phyloP scores from a whole-genome alignment of 2,797 vertebrate species.

The Sebastes cheni region DNA sequence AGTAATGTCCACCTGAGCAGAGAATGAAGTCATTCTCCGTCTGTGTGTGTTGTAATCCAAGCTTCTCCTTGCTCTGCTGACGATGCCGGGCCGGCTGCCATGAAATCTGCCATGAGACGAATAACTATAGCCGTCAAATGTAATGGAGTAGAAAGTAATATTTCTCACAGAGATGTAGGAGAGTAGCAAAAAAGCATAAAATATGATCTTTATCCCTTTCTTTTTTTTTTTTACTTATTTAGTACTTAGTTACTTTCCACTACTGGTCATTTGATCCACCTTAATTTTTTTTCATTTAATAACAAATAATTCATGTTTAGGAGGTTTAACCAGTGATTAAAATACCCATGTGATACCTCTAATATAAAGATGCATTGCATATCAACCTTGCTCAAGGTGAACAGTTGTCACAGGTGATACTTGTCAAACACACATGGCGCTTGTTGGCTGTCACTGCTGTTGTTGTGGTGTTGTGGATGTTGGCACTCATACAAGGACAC shows the following conservation, averaged over 20 bases:
- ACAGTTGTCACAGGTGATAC: background rate
- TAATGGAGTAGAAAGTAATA: background rate
- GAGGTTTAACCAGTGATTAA: background rate
- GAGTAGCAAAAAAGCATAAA: background rate
- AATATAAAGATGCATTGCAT: background rate
- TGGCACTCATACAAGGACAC: background rate
- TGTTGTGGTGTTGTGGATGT: background rate
- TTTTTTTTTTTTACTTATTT: background rate
- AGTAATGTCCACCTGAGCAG: too few species aligned
- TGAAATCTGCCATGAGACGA: background rate
- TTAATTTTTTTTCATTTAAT: background rate
- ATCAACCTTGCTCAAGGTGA: constrained; percentile 31
- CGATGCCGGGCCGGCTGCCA: too few species aligned
- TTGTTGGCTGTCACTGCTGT: constrained; percentile 1
- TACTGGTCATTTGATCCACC: background rate
- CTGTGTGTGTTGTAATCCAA: too few species aligned
- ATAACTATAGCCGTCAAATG: background rate
- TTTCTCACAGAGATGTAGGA: background rate
- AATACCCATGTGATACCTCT: background rate
- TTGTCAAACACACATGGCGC: background rate
- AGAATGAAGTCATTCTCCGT: too few species aligned
- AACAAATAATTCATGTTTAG: background rate
- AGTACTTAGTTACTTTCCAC: background rate
- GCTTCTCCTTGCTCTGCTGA: too few species aligned
- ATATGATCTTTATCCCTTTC: background rate